Percentiles rank a stretch among this genome's conserved stretches.
phyloP scores from a whole-genome alignment of 2,113 vertebrate species.

The Capreolus pygargus region DNA sequence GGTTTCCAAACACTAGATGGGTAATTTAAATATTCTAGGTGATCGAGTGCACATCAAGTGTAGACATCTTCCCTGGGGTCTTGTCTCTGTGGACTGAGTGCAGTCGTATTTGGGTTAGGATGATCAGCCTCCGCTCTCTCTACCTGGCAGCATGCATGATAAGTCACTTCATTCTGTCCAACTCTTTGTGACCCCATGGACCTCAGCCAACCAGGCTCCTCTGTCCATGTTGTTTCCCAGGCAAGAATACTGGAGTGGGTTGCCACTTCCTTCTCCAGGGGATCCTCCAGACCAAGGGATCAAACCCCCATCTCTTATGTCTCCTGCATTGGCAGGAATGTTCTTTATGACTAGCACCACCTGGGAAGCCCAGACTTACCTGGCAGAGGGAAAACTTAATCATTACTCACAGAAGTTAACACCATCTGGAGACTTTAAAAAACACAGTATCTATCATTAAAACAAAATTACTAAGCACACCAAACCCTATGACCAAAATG shows the following conservation, averaged over 20 bases:
- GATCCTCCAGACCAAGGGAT: not conserved
- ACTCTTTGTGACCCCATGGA: not conserved
- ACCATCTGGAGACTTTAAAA: not conserved
- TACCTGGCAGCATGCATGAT: not conserved
- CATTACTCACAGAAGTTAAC: not conserved
- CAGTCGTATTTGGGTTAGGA: not conserved
- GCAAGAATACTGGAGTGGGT: not conserved
- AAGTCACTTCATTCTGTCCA: not conserved
- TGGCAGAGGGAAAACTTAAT: not conserved
- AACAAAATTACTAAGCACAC: not conserved
- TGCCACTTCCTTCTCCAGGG: not conserved
- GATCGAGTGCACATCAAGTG: not conserved
- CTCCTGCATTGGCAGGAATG: fast-evolving
- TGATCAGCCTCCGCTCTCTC: not conserved
- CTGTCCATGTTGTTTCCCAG: not conserved
- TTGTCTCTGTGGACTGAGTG: not conserved
- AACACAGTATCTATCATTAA: not conserved
- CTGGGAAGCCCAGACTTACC: not conserved
- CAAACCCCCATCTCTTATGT: not conserved
- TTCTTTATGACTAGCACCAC: not conserved
- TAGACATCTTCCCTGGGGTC: not conserved
- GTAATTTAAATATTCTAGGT: not conserved
- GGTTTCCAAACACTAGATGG: not conserved
- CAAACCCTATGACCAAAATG: not conserved
- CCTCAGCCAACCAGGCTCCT: not conserved